Conservation (phyloP, 1,140 invertebrate species). For the Holotrichia oblita region DNA sequence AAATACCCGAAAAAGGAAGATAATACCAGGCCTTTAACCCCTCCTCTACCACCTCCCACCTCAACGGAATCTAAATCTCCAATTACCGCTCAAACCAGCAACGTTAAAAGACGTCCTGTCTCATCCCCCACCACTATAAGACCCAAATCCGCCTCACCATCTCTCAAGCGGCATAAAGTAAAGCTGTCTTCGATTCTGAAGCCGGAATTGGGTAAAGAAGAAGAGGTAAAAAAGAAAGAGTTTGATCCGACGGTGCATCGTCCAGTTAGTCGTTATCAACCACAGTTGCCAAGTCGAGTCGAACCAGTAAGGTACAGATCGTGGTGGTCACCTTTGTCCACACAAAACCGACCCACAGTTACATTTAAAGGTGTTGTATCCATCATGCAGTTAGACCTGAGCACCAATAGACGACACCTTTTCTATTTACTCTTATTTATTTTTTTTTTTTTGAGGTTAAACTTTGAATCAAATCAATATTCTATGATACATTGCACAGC, state of each 20-base stretch:
- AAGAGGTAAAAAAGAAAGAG: conserved; percentile 72
- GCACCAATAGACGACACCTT: conserved; percentile 24
- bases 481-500: too few relatives aligned
- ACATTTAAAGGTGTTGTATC: conserved; percentile 77
- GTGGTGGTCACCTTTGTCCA: conserved; percentile 63
- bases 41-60: conserved; percentile 62
- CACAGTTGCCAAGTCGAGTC: conserved; percentile 56
- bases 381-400: conserved; percentile 64
- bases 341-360: conserved; percentile 68
- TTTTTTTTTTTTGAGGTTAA: background rate
- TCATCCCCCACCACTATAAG: conserved; percentile 49
- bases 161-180: conserved; percentile 59
- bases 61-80: conserved; percentile 40
- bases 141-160: conserved; percentile 59
- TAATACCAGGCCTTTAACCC: conserved; percentile 70
- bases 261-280: conserved; percentile 80
- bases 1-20: conserved; percentile 73
- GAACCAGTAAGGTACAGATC: conserved; percentile 60
- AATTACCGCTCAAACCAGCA: background rate
- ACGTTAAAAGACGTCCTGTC: too few relatives aligned
- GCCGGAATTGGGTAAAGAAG: conserved; percentile 55
- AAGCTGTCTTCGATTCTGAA: conserved; percentile 70
- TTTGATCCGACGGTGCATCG: conserved; percentile 80
- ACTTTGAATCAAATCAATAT: too few relatives aligned
- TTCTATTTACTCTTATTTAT: background rate